Base-by-base conservation (phyloP, 2,113 vertebrate species). In the Emydura subglobosa region DNA sequence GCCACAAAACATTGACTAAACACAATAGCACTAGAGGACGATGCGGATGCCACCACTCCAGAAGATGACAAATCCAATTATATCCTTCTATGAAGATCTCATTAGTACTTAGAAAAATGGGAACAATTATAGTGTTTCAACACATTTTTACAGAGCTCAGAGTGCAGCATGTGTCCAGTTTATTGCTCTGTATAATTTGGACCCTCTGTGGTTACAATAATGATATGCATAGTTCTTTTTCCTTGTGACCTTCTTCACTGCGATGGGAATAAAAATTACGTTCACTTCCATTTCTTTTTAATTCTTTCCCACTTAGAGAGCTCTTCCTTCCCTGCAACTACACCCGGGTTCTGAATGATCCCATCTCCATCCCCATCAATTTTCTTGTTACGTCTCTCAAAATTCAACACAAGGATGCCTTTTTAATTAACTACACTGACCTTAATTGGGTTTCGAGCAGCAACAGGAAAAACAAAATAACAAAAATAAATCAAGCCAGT, bases 101-200 rank as follows among this genome's bases (percentile, higher is more conserved):
- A 89, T 94, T 94, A 94, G 88, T 50, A 87, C 27, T 78, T 85
- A 34, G 27, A 29, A 91, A 79, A 96, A 94, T 34, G 80, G 82
- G 88, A 89, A 89, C 29, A 95, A 96, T 87, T 86, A 19, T 14
- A 59, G 44, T 86, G 47, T 89, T 89, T 90, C 88, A 80, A 31
- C 34, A 74, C 65, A 53, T 54, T 93, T 85, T 57, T 39, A 93
- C 42, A 89, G 57, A 76, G 68, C 25, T 81, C 6, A 72, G 34
- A 61, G 3, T 68, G 55, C 65, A n/a, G 49, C 74, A 78, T 85
- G 83, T 87, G 50, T 29, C 68, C 79, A 83, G 55, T 89, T 84
- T 61, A 90, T 89, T 53, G 74, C 6, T 68, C 68, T 93, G 31
- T 88, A 84, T 79, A 94, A 94, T 91, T 88, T 88, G 59, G 19